Conservation (phyloP, 2,797 vertebrate species). For the Ceryle rudis region DNA sequence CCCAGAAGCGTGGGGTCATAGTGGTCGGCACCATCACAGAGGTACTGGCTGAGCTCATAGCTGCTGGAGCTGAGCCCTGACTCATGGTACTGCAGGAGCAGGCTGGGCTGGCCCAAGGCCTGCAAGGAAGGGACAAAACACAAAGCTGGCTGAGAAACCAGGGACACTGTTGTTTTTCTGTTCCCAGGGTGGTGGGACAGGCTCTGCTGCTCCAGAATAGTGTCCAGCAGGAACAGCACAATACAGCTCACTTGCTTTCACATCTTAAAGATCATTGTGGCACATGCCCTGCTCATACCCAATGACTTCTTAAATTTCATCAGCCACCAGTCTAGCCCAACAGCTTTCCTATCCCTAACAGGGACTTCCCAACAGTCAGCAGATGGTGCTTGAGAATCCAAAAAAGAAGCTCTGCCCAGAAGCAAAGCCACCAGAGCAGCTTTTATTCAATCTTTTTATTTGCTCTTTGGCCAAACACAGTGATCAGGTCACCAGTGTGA, state of each 20-base stretch:
- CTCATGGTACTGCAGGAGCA: conserved; percentile 82
- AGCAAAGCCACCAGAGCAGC: neutral
- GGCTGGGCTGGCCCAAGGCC: conserved; percentile 25
- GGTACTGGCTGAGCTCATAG: conserved; percentile 91
- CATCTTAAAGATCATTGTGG: neutral
- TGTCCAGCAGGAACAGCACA: neutral
- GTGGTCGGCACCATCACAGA: conserved; percentile 71
- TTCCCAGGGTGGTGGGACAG: neutral
- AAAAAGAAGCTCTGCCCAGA: neutral
- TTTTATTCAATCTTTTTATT: neutral
- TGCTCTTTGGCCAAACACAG: neutral
- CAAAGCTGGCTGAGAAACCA: neutral
- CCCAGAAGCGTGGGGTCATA: neutral
- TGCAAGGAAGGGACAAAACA: neutral
- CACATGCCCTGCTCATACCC: neutral
- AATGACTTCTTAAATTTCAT: neutral
- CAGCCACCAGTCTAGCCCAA: neutral
- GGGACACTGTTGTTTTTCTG: neutral
- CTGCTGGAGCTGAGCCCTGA: conserved; percentile 89
- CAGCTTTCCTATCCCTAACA: neutral
- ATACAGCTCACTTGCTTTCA: neutral
- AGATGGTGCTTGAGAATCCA: neutral
- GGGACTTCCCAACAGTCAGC: neutral
- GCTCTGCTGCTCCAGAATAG: neutral
- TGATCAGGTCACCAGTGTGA: neutral